Evolutionary conservation across 2,113 vertebrate species (phyloP).

Genomic region (Naja naja): DNA sequence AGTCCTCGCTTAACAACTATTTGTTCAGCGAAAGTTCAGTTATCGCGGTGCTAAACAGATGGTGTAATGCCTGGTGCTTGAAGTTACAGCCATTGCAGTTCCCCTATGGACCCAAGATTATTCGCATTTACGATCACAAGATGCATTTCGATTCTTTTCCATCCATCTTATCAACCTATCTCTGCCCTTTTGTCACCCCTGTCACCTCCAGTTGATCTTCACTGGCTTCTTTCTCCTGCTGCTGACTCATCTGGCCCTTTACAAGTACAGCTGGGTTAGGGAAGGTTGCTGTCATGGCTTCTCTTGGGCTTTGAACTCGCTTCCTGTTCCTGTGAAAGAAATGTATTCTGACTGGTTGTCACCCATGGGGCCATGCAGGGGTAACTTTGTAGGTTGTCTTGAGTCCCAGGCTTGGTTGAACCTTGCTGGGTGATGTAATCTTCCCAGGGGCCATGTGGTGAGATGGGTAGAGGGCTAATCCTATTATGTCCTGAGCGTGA

Average conservation of each 20-base stretch:
- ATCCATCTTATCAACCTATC: not conserved
- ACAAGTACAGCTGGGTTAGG: not conserved
- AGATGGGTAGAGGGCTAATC: too few species aligned
- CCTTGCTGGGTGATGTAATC: too few species aligned
- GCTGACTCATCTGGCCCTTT: not conserved
- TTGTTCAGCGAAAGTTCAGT: not conserved
- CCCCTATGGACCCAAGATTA: not conserved
- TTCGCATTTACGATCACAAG: not conserved
- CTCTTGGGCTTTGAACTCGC: too few species aligned
- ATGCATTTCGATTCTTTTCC: not conserved
- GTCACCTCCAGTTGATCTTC: not conserved
- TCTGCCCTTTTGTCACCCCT: not conserved
- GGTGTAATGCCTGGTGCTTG: not conserved
- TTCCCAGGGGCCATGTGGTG: too few species aligned
- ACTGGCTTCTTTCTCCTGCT: not conserved
- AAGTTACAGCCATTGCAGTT: not conserved
- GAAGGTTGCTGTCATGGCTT: not conserved
- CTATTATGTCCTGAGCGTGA: too few species aligned
- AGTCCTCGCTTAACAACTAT: not conserved
- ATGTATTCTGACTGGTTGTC: too few species aligned
- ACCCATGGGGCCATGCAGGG: too few species aligned
- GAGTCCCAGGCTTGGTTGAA: too few species aligned
- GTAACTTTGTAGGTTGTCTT: too few species aligned
- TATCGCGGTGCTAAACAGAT: not conserved
- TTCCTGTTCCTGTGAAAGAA: too few species aligned